A percentile compares a stretch with the other conserved stretches of the same genome.
Evolutionary conservation across 2,113 vertebrate species (phyloP).

Genomic region (Carettochelys insculpta): DNA sequence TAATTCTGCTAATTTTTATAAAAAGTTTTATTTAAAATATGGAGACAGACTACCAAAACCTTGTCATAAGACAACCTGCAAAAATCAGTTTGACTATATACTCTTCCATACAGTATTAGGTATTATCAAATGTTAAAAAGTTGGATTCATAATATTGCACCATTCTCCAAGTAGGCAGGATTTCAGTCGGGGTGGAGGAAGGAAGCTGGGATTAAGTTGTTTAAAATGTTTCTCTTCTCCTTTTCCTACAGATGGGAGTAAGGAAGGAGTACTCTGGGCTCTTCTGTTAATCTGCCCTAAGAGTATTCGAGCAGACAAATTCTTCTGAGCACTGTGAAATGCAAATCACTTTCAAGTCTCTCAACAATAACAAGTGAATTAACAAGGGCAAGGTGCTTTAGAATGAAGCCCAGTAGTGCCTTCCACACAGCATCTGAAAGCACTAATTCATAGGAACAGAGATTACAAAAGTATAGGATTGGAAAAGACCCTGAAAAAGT

Average conservation of each 20-base stretch:
- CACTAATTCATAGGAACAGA: neutral
- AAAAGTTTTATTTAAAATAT: neutral
- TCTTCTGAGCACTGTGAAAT: slow-evolving; percentile 9
- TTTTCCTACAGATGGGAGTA: neutral
- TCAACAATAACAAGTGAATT: slow-evolving; percentile 6
- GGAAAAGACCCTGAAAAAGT: neutral
- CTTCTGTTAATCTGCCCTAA: neutral
- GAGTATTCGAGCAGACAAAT: neutral
- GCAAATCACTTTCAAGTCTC: slow-evolving; percentile 14
- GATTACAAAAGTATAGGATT: neutral
- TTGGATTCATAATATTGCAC: neutral
- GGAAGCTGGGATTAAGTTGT: neutral
- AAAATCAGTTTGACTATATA: neutral
- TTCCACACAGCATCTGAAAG: slow-evolving; percentile 6
- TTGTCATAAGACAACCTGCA: neutral
- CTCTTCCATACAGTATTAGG: neutral
- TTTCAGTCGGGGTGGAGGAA: neutral
- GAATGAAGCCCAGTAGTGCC: neutral
- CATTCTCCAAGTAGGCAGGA: neutral
- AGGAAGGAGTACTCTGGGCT: neutral
- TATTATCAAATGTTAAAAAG: neutral
- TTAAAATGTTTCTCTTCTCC: neutral
- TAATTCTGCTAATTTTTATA: neutral
- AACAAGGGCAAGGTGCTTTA: slow-evolving; percentile 17
- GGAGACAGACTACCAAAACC: neutral